Evolutionary conservation across 2,797 vertebrate genomes (phyloP).

Genomic region (Lutjanus argentimaculatus): DNA sequence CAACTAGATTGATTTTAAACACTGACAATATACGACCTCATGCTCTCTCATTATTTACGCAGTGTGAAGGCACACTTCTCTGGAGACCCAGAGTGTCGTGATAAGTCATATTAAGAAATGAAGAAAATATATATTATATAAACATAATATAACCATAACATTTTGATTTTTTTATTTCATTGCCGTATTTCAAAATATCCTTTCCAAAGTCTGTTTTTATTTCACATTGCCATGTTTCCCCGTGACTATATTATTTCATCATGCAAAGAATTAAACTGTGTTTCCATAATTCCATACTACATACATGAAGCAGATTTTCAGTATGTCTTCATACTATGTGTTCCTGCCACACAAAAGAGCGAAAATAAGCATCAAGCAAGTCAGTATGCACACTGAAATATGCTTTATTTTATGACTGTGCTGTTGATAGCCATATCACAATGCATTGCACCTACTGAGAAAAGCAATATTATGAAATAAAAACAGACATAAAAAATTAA

Average conservation of each 20-base stretch:
- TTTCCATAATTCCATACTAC: neutral
- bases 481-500: neutral
- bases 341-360: neutral
- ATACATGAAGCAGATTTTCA: neutral
- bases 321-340: neutral
- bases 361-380: neutral
- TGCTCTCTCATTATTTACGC: slow-evolving; percentile 8
- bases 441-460: neutral
- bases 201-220: neutral
- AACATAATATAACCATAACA: neutral
- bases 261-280: neutral
- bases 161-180: neutral
- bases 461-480: neutral
- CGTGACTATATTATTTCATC: neutral
- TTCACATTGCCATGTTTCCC: neutral
- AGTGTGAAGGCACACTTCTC: slow-evolving; percentile 3
- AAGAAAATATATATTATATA: neutral
- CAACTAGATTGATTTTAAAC: slow-evolving; percentile 30
- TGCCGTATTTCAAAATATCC: neutral
- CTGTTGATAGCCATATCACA: neutral
- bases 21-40: slow-evolving; percentile 30
- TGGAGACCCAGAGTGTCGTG: neutral
- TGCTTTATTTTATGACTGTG: neutral
- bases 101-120: neutral
- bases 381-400: neutral